Percentiles rank a stretch among this genome's conserved stretches.
Evolutionary conservation across 2,797 vertebrate genomes (phyloP).

Genomic region (Coluber constrictor): DNA sequence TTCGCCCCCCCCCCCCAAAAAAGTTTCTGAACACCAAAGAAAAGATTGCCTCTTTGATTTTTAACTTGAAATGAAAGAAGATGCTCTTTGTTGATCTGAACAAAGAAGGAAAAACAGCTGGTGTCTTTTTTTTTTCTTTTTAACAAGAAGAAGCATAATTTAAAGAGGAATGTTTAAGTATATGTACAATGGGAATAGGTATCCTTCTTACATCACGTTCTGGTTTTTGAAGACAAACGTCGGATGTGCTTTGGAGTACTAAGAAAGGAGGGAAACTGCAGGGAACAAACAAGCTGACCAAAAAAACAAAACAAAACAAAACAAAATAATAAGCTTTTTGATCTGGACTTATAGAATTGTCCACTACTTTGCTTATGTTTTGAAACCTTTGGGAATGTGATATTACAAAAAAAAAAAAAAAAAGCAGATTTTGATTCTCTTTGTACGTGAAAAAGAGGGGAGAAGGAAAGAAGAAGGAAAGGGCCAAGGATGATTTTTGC

Average conservation of each 20-base stretch:
- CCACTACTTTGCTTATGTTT: background rate
- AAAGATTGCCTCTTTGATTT: conserved; percentile 35
- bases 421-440: background rate
- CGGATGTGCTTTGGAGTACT: background rate
- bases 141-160: background rate
- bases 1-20: background rate
- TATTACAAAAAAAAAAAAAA: background rate
- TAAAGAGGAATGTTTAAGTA: conserved; percentile 6
- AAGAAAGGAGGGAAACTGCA: background rate
- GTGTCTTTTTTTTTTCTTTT: conserved; percentile 13
- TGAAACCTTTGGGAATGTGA: background rate
- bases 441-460: background rate
- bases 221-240: background rate
- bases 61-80: conserved; percentile 37
- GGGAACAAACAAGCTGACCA: background rate
- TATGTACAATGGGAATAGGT: background rate
- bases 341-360: background rate
- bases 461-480: background rate
- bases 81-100: conserved; percentile 8
- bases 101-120: conserved; percentile 14
- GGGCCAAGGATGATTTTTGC: background rate
- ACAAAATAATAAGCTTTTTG: background rate
- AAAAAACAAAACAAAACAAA: background rate
- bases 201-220: background rate
- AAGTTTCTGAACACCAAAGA: conserved; percentile 23